Evolutionary conservation across 2,888 invertebrate species (phyloP), one percentile per base, ranked within the genome.

Genomic region (Sipha maydis): DNA sequence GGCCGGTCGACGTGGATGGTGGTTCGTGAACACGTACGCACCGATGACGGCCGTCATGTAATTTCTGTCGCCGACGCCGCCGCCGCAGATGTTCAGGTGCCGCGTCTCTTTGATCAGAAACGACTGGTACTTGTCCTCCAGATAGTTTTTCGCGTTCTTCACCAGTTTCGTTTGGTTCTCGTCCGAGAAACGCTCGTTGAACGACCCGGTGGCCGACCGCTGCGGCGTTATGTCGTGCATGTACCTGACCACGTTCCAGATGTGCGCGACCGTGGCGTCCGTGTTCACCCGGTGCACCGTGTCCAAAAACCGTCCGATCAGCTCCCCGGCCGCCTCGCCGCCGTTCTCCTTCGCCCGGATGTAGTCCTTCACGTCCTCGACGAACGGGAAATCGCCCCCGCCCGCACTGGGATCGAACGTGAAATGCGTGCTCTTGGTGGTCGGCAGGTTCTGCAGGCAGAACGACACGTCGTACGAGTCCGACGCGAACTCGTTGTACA

Each of bases 241-340:
- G 34, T 88, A 88, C 7, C 82, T 88, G 17, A 88, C 80, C 28
- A 88, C 88, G 31, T 88, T 88, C 88, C 88, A 88, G 31, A 88
- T 88, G 28, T 88, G 88, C 4, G 75, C 67, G 17, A 82, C 61
- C 8, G 82, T n/a, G 19, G 82, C 61, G 31, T 88, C 34, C 19
- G 3, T 31, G 25, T 75, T 88, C 5, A 8, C 14, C 5, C 8
- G 73, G 28, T 28, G 41, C 67, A 88, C 41, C 0, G 88, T 88
- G 31, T 88, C 88, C 11, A 88, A 75, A 21, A 82, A 88, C 25
- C 56, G 75, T n/a, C 75, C 75, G 34, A 88, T 82, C 31, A 88
- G 48, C 41, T 88, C 75, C 61, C 75, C 61, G 41, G 31, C n/a
- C 0, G 41, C 5, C 25, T 11, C 48, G 11, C 48, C 48, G 48